A percentile compares a stretch with the other conserved stretches of the same genome.
Conservation (phyloP, 2,888 invertebrate species). For the Cheilosia vernalis region DNA sequence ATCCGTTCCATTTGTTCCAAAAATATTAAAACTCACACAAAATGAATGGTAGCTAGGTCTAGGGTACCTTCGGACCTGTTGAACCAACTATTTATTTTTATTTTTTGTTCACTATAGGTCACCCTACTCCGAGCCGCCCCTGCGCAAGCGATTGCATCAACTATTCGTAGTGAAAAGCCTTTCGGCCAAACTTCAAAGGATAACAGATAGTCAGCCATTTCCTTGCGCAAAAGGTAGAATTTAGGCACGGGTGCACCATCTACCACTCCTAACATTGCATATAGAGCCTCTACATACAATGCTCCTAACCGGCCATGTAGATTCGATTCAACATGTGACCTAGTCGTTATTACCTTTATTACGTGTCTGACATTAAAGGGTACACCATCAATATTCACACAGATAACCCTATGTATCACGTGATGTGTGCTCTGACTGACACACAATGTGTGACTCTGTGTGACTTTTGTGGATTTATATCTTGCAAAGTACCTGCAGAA, state of each 20-base stretch:
- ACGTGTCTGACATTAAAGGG: constrained; percentile 42
- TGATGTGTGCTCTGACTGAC: background rate
- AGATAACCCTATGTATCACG: constrained; percentile 30
- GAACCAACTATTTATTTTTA: no score
- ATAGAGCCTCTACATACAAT: no score
- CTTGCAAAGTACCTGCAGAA: constrained; percentile 52
- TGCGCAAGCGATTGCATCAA: background rate
- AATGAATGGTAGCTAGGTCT: no score
- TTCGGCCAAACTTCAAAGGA: background rate
- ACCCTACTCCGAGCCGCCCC: background rate
- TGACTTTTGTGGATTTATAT: constrained; percentile 63
- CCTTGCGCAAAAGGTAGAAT: background rate
- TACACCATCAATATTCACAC: constrained; percentile 39
- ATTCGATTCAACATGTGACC: constrained; percentile 48
- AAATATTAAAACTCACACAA: no score
- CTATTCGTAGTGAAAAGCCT: background rate
- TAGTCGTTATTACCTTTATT: constrained; percentile 58
- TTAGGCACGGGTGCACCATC: background rate
- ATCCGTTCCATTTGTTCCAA: no score
- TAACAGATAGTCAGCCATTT: background rate
- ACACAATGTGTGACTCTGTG: constrained; percentile 6
- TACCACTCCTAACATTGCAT: background rate
- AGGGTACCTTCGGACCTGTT: no score
- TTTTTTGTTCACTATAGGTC: no score
- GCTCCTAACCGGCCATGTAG: constrained; percentile 25